A percentile compares a stretch with the other conserved stretches of the same genome.
phyloP scores from a whole-genome alignment of 1,140 invertebrate species.

The Ceratoteleas bidentatus region DNA sequence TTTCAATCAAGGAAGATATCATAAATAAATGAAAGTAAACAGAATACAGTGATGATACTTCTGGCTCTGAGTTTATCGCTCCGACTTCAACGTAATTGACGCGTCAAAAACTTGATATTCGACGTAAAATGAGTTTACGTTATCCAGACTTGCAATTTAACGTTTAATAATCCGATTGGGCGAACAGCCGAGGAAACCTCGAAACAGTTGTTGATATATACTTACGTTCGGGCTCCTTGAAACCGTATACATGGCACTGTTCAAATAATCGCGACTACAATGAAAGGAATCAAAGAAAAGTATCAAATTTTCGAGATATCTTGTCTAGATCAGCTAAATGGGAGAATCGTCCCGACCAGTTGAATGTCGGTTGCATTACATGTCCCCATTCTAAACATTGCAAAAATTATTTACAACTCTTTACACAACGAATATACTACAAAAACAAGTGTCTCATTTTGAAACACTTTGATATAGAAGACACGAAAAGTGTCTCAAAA shows the following conservation, averaged over 20 bases:
- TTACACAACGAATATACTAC: too few species aligned
- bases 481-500: too few species aligned
- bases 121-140: not conserved
- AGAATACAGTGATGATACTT: slow-evolving; percentile 1
- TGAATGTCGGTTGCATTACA: slow-evolving; percentile 45
- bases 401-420: slow-evolving; percentile 37
- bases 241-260: slow-evolving; percentile 22
- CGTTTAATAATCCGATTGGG: not conserved
- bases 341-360: slow-evolving; percentile 40
- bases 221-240: slow-evolving; percentile 19
- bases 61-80: slow-evolving; percentile 3
- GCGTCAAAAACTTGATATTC: not conserved
- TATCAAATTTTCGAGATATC: slow-evolving; percentile 59
- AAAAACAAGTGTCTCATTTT: too few species aligned
- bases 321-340: slow-evolving; percentile 47
- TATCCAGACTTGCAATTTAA: not conserved
- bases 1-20: slow-evolving; percentile 39
- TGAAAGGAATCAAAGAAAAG: slow-evolving; percentile 51
- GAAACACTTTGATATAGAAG: too few species aligned
- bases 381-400: slow-evolving; percentile 27
- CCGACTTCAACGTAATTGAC: not conserved
- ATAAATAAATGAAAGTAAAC: slow-evolving; percentile 28
- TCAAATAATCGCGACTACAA: slow-evolving; percentile 39
- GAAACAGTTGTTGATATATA: slow-evolving; percentile 19
- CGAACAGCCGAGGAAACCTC: not conserved